Conservation (phyloP, 1,140 invertebrate species). For the Orussus abietinus region DNA sequence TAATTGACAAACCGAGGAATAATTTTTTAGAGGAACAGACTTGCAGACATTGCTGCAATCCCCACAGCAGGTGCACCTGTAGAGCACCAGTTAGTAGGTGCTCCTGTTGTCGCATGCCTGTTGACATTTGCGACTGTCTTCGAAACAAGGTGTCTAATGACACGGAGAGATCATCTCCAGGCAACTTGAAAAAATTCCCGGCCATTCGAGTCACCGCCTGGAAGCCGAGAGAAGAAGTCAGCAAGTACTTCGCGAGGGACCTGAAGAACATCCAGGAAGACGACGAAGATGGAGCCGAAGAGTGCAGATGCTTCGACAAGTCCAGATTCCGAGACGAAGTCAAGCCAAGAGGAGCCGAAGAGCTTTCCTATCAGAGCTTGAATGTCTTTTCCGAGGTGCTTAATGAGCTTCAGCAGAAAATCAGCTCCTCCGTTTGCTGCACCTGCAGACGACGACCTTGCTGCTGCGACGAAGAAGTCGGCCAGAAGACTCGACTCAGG, state of each 20-base stretch:
- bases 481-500: not conserved
- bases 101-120: conserved; percentile 17
- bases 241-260: conserved; percentile 23
- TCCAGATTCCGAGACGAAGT: conserved; percentile 16
- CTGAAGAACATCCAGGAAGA: not conserved
- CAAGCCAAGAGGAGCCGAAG: conserved; percentile 18
- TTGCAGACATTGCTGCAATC: conserved; percentile 28
- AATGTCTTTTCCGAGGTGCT: conserved; percentile 36
- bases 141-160: not conserved
- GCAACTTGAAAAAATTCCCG: not conserved
- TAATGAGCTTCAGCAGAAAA: conserved; percentile 35
- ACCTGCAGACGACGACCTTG: conserved; percentile 25
- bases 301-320: conserved; percentile 20
- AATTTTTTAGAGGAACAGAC: too few species aligned
- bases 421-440: conserved; percentile 25
- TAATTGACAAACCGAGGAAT: too few species aligned
- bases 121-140: conserved; percentile 22
- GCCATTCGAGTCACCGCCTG: conserved; percentile 24
- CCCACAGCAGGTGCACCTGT: conserved; percentile 24
- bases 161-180: not conserved
- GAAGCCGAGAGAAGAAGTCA: conserved; percentile 23
- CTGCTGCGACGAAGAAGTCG: conserved; percentile 17
- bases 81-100: conserved; percentile 22
- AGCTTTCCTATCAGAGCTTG: conserved; percentile 30
- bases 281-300: conserved; percentile 10